Percentiles rank a stretch among this genome's conserved stretches.
Evolutionary conservation across 2,113 vertebrate genomes (phyloP).

Genomic region (Meriones unguiculatus): DNA sequence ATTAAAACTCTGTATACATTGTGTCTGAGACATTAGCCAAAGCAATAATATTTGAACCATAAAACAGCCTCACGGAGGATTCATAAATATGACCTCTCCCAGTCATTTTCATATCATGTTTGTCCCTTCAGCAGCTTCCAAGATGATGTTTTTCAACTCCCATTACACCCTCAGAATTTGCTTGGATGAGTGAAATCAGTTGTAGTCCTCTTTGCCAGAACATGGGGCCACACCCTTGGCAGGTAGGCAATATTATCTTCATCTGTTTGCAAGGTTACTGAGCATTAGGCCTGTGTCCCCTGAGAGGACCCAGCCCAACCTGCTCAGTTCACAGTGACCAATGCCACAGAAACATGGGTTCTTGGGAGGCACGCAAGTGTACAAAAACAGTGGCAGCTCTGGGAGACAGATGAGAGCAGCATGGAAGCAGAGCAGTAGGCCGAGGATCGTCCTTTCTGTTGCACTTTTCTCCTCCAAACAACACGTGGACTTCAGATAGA

Average conservation of each 20-base stretch:
- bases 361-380: neutral
- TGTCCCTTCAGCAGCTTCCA: slow-evolving; percentile 75
- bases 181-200: slow-evolving; percentile 71
- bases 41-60: slow-evolving; percentile 69
- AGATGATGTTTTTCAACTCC: slow-evolving; percentile 73
- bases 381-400: neutral
- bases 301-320: slow-evolving; percentile 26
- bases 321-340: neutral
- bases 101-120: slow-evolving; percentile 74
- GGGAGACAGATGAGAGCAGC: neutral
- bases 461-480: neutral
- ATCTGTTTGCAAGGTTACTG: slow-evolving; percentile 68
- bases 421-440: neutral
- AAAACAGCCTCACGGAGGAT: slow-evolving; percentile 67
- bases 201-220: slow-evolving; percentile 69
- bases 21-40: slow-evolving; percentile 46
- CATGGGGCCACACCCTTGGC: slow-evolving; percentile 72
- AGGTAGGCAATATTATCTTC: slow-evolving; percentile 70
- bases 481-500: neutral
- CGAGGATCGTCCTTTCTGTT: neutral
- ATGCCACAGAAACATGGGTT: neutral
- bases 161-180: slow-evolving; percentile 71
- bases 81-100: slow-evolving; percentile 72
- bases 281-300: slow-evolving; percentile 59
- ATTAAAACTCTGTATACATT: slow-evolving; percentile 58